Base-by-base conservation (phyloP, 1,140 invertebrate species). In the Dendroctonus valens region DNA sequence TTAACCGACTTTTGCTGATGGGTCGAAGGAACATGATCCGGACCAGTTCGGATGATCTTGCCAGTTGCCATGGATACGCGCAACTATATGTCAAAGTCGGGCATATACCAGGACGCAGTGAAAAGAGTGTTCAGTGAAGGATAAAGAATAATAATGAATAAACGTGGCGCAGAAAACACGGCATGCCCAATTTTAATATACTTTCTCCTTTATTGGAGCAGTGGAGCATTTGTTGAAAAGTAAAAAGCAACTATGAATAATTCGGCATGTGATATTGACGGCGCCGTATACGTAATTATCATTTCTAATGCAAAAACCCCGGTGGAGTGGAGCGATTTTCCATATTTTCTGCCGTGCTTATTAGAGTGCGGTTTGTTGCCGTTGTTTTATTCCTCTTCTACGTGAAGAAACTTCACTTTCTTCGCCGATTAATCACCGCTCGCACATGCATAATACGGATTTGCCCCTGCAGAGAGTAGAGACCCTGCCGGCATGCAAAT, bases 231-330 rank as follows among this genome's bases (percentile, higher is more conserved):
- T 15, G 12, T 2, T 41, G 55, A 44, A 58, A 58, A 58, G 55
- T 42, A 58, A 58, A 58, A 58, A 58, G 26, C 26, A 26, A 26
- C 41, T 58, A 58, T 58, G 55, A 58, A 58, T 58, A 58, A 58
- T 58, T 58, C 39, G 55, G 55, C 44, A 58, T 58, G 55, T 44
- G 41, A 58, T 58, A 40, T 9, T 38, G 9, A 50, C 12, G 26
- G 26, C 26, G 26, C 26, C 26, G 26, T 26, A 15, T 11, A 50
- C 48, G 12, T 50, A 50, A 50, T 50, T 54, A 44, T 1, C 9
- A 39, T 58, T 58, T 58, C 55, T 58, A 58, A 58, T 58, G 55
- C 14, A 58, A 58, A 58, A 58, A 58, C 55, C 41, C 41, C 41
- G 41, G 40, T 44, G 5, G 50, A n/a, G 9, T 8, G 50, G n/a